These are phyloP conservation scores for Drosophila tropicalis DNA, from an alignment of 1,140 invertebrate genomes.

Conservation along the genomic window DNA sequence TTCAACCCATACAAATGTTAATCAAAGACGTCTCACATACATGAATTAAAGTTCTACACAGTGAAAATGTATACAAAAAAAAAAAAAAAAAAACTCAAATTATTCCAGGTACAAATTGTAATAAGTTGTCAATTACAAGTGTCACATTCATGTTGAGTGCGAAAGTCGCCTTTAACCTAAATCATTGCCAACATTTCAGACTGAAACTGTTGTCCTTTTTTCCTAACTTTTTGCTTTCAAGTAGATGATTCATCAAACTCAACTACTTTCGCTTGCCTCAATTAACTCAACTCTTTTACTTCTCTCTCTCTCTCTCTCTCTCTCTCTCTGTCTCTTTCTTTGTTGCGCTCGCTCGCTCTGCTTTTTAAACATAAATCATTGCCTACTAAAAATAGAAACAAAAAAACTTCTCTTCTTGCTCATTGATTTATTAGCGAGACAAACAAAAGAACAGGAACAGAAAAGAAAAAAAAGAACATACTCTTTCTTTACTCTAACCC, in stretches of 20 bases:
- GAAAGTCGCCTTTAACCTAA: not conserved
- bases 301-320: not conserved
- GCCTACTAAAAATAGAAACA: constrained; percentile 41
- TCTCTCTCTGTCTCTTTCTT: not conserved
- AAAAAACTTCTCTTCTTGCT: constrained; percentile 17
- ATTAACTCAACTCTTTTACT: constrained; percentile 8
- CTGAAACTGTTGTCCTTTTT: too few relatives aligned
- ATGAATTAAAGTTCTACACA: too few relatives aligned
- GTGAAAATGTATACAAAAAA: too few relatives aligned
- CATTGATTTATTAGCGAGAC: constrained; percentile 66
- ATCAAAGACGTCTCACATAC: too few relatives aligned
- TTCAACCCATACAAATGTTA: too few relatives aligned
- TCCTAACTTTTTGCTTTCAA: not conserved
- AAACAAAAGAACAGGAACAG: constrained; percentile 2
- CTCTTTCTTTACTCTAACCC: not conserved
- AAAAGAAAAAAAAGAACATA: not conserved
- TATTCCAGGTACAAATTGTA: too few relatives aligned
- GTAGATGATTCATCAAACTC: not conserved
- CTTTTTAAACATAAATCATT: constrained; percentile 49
- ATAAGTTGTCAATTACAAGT: too few relatives aligned
- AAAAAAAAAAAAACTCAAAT: too few relatives aligned
- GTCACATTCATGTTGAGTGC: too few relatives aligned
- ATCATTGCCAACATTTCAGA: constrained; percentile 4
- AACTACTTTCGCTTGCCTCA: constrained; percentile 12
- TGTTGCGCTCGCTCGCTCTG: not conserved